A percentile compares a stretch with the other conserved stretches of the same genome.
Evolutionary conservation across 2,797 vertebrate species (phyloP).

Genomic region (Valencia hispanica): DNA sequence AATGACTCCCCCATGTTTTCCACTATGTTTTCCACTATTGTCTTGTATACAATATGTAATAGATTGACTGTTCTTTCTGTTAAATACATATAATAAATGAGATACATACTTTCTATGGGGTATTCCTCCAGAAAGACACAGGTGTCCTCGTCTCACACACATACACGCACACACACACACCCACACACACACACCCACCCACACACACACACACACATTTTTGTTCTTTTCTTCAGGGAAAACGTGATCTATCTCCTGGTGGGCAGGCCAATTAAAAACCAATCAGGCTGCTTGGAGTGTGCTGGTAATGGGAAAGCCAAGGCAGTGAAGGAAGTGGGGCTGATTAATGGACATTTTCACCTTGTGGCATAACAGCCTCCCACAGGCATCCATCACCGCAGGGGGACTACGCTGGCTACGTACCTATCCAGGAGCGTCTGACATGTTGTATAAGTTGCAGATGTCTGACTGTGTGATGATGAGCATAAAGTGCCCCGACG

Average conservation of each 20-base stretch:
- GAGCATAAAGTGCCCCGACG: conserved; percentile 36
- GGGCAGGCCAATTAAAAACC: conserved; percentile 86
- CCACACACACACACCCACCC: conserved; percentile 32
- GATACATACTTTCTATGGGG: conserved; percentile 27
- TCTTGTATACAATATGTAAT: background rate
- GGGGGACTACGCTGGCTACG: conserved; percentile 61
- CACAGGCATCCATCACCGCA: conserved; percentile 77
- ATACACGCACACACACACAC: conserved; percentile 30
- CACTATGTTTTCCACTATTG: background rate
- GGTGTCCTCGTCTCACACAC: conserved; percentile 23
- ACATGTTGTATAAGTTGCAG: conserved; percentile 44
- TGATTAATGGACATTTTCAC: conserved; percentile 87
- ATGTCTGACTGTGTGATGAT: conserved; percentile 45
- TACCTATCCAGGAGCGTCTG: conserved; percentile 55
- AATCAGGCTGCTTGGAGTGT: conserved; percentile 81
- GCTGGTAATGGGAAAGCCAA: conserved; percentile 82
- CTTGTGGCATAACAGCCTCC: conserved; percentile 86
- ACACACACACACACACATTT: conserved; percentile 46
- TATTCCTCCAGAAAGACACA: conserved; percentile 42
- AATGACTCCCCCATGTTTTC: background rate
- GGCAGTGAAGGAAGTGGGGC: conserved; percentile 75
- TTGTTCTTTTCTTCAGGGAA: conserved; percentile 63
- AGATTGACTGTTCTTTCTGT: conserved; percentile 6
- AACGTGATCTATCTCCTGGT: conserved; percentile 84
- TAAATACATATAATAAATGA: conserved; percentile 10